phyloP scores from a whole-genome alignment of 35 echinoderm and acorn worm species.

The Stichopus chloronotus region DNA sequence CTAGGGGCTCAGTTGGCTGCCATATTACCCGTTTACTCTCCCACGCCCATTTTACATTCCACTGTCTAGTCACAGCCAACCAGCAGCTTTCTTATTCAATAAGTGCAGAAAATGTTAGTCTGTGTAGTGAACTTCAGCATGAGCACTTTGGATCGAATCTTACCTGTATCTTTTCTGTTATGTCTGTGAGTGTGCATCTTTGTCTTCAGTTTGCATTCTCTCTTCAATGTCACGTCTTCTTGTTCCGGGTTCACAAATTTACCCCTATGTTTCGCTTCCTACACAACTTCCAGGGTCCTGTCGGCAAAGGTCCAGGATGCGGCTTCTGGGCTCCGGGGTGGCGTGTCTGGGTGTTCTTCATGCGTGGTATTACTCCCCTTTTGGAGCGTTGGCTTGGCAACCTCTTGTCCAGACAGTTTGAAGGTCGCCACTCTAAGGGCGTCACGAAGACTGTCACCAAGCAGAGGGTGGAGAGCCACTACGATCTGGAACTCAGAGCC shows the following conservation, averaged over 20 bases:
- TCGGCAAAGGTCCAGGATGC: conserved; percentile 96
- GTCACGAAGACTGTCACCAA: conserved; percentile 99
- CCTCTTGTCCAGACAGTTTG: conserved; percentile 98
- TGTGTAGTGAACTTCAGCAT: no score
- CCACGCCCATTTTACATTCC: no score
- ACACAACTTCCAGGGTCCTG: conserved; percentile 73
- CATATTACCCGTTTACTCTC: no score
- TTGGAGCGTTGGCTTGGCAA: conserved; percentile 98
- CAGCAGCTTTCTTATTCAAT: no score
- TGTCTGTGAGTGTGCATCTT: neutral
- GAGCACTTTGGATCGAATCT: no score
- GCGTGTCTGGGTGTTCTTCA: conserved; percentile 99
- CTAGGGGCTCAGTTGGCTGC: no score
- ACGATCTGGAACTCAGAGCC: conserved; percentile 93
- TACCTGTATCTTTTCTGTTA: no score
- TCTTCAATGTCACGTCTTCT: neutral
- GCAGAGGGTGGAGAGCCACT: conserved; percentile 98
- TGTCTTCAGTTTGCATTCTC: neutral
- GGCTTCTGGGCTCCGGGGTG: conserved; percentile 96
- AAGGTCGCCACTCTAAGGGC: conserved; percentile 97
- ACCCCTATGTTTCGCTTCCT: no score
- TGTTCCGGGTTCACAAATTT: neutral
- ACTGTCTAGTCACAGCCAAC: no score
- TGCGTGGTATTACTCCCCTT: conserved; percentile 96
- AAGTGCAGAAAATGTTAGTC: no score